Evolutionary conservation across 1,140 invertebrate species (phyloP).

Genomic region (Micrasema minimum): DNA sequence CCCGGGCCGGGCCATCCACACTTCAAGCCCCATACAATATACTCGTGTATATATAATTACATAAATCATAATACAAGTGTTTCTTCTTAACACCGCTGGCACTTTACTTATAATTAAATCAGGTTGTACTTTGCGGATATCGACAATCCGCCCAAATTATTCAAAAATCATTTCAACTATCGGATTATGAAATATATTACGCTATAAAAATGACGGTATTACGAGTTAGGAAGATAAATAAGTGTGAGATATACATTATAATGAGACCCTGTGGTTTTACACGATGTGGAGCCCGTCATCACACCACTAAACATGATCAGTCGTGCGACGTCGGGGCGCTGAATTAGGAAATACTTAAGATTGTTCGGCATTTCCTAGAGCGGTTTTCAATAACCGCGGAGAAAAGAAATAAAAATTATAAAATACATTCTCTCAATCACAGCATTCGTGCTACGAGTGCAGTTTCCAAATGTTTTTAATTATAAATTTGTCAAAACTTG

Average conservation of each 20-base stretch:
- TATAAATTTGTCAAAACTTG: neutral
- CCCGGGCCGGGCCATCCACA: too few relatives aligned
- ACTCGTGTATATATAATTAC: too few relatives aligned
- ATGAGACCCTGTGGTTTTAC: too few relatives aligned
- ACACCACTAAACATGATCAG: too few relatives aligned
- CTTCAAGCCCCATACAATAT: too few relatives aligned
- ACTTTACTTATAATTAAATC: slow-evolving; percentile 31
- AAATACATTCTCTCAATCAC: neutral
- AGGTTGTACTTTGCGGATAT: neutral
- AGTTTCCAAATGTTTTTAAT: slow-evolving; percentile 2
- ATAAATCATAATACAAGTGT: slow-evolving; percentile 19
- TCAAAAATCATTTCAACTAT: too few relatives aligned
- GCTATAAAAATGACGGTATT: too few relatives aligned
- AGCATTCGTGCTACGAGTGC: neutral
- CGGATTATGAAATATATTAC: too few relatives aligned
- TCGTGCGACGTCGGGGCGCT: neutral
- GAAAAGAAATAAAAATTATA: slow-evolving; percentile 6
- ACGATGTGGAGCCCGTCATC: too few relatives aligned
- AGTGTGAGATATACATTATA: too few relatives aligned
- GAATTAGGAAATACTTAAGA: neutral
- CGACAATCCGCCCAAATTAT: neutral
- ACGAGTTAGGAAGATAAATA: too few relatives aligned
- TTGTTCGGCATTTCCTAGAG: neutral
- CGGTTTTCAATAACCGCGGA: too few relatives aligned
- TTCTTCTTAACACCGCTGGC: neutral